A percentile compares a stretch with the other conserved stretches of the same genome.
These are phyloP conservation scores for Agelaius phoeniceus DNA, from an alignment of 2,113 vertebrate species.

Conservation along the genomic window DNA sequence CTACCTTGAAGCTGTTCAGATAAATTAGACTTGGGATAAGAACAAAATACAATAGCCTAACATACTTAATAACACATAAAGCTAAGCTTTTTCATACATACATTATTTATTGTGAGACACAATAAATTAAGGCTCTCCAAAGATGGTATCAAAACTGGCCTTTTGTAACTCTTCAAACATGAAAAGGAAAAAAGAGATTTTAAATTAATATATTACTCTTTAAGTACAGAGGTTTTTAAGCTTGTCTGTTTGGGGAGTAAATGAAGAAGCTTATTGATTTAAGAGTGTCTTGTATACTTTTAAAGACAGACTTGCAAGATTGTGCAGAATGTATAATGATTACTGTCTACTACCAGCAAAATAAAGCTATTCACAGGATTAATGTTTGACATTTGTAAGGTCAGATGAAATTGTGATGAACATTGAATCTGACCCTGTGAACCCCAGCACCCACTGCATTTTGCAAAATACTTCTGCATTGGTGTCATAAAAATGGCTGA, in stretches of 20 bases:
- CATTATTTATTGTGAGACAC: background rate
- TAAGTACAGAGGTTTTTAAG: background rate
- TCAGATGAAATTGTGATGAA: background rate
- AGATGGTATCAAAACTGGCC: background rate
- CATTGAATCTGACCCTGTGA: background rate
- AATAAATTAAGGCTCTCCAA: background rate
- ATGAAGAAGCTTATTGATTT: background rate
- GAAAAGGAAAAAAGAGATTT: background rate
- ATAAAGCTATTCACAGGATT: background rate
- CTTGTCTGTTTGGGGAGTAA: background rate
- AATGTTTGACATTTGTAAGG: background rate
- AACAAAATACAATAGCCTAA: background rate
- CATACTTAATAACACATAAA: background rate
- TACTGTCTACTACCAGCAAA: background rate
- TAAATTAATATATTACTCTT: background rate
- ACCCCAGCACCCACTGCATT: background rate
- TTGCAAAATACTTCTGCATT: background rate
- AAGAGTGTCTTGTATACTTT: background rate
- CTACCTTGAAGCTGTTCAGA: background rate
- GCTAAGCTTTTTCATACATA: background rate
- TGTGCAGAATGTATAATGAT: background rate
- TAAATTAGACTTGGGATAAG: background rate
- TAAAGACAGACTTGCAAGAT: background rate
- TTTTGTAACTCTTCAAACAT: background rate
- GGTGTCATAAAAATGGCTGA: background rate